phyloP scores from a whole-genome alignment of 2,888 invertebrate genomes.

The Caenorhabditis auriculariae region DNA sequence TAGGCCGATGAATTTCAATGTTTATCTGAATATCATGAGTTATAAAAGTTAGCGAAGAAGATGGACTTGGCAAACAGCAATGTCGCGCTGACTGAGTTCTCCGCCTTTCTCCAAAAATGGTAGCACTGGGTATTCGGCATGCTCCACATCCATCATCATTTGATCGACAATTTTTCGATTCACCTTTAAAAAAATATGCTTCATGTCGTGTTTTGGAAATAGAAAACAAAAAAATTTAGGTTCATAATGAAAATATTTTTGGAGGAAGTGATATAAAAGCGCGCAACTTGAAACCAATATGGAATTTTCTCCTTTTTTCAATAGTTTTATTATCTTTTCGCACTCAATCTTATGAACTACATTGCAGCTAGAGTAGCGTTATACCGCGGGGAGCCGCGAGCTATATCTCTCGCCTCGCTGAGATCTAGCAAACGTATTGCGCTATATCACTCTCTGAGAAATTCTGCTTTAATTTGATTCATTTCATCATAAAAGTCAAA shows the following conservation, averaged over 20 bases:
- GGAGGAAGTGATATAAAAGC: background rate
- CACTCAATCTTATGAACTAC: too few relatives aligned
- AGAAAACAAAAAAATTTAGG: background rate
- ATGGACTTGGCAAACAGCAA: conserved; percentile 35
- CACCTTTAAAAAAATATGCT: conserved; percentile 13
- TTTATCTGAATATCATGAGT: conserved; percentile 25
- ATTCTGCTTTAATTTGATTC: too few relatives aligned
- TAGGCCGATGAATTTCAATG: conserved; percentile 38
- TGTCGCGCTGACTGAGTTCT: conserved; percentile 16
- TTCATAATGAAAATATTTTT: background rate
- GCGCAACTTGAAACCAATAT: background rate
- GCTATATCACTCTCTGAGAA: too few relatives aligned
- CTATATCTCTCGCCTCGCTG: too few relatives aligned
- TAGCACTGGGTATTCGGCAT: conserved; percentile 38
- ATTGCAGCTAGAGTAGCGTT: too few relatives aligned
- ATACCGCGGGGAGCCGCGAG: too few relatives aligned
- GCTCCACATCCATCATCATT: conserved; percentile 40
- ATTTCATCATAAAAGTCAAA: too few relatives aligned
- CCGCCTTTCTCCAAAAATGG: conserved; percentile 29
- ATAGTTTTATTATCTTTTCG: too few relatives aligned
- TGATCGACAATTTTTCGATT: conserved; percentile 27
- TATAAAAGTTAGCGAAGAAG: background rate
- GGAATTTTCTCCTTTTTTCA: too few relatives aligned
- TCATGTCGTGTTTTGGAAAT: background rate
- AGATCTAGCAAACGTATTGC: too few relatives aligned